Evolutionary conservation across 2,113 vertebrate species (phyloP), one percentile per base, ranked within the genome.

Genomic region (Aix galericulata): DNA sequence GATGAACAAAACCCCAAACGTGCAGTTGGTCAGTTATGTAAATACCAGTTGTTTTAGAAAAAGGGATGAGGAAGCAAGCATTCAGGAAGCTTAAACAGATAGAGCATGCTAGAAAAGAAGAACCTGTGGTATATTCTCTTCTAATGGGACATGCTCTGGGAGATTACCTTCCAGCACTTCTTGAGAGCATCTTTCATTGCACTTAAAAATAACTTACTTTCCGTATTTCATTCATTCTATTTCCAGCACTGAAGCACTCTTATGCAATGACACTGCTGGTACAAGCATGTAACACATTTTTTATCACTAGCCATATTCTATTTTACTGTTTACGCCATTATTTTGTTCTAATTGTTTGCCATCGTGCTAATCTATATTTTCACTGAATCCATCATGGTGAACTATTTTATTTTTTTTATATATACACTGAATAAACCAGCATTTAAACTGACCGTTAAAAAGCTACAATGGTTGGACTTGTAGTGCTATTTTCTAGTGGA

Each of bases 261-360:
- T 15, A 13, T 14, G 31, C 15, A 9, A 22, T 0, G 0, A 4
- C 2, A 5, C 25, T 23, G 23, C 36, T 1, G 5, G 17, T 29
- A 40, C 40, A 52, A 26, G 29, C 52, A 18, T 2, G 5, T 3
- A 1, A 8, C 38, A 25, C 31, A 4, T 9, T 60, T 76, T 55
- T 48, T 56, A 2, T 40, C 50, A 42, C 52, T 44, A 34, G 38
- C 22, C n/a, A 17, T 68, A 32, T 58, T 60, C 78, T 59, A 48
- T 3, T 1, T 17, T n/a, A 36, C 36, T 2, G 10, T 27, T 64
- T 27, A 29, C 44, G 16, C 55, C 44, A 23, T 17, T 17, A 9
- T 31, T 81, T 12, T 50, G 14, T 46, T 25, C 25, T 17, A 58
- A 31, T 21, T 56, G 40, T 91, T 92, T 52, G 71, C 34, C 40